These are phyloP conservation scores for Spilosoma lubricipeda DNA, from an alignment of 2,888 invertebrate species.

Conservation along the genomic window DNA sequence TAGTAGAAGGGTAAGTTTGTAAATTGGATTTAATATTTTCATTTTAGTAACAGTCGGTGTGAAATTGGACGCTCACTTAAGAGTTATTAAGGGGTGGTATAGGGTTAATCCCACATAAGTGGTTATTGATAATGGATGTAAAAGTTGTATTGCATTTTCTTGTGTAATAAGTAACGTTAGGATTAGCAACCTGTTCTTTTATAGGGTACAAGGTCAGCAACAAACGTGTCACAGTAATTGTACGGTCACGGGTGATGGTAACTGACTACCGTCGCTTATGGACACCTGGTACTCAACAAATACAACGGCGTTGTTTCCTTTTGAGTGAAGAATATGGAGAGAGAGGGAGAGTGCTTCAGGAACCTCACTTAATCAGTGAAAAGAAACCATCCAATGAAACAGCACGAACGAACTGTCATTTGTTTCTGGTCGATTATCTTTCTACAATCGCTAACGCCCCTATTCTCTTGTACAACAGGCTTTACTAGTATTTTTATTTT, in stretches of 20 bases:
- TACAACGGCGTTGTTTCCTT: too few species aligned
- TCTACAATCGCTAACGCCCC: too few species aligned
- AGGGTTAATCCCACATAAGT: slow-evolving; percentile 66
- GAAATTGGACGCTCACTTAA: slow-evolving; percentile 83
- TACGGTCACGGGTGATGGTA: not conserved
- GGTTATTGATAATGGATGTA: slow-evolving; percentile 60
- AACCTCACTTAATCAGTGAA: not conserved
- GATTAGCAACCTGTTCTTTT: not conserved
- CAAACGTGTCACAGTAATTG: not conserved
- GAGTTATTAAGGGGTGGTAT: slow-evolving; percentile 76
- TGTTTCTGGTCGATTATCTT: too few species aligned
- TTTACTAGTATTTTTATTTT: too few species aligned
- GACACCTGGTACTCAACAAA: not conserved
- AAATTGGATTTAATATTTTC: slow-evolving; percentile 86
- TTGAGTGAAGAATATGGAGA: not conserved
- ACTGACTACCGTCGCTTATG: not conserved
- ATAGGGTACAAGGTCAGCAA: not conserved
- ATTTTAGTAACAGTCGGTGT: slow-evolving; percentile 82
- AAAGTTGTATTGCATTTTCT: slow-evolving; percentile 51
- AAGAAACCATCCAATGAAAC: not conserved
- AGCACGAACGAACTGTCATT: too few species aligned
- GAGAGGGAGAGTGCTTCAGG: not conserved
- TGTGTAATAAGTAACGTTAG: slow-evolving; percentile 20
- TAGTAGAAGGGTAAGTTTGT: slow-evolving; percentile 70
- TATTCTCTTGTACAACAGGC: too few species aligned